These are phyloP conservation scores for Chionis minor DNA, from an alignment of 2,113 vertebrate species.

Conservation along the genomic window DNA sequence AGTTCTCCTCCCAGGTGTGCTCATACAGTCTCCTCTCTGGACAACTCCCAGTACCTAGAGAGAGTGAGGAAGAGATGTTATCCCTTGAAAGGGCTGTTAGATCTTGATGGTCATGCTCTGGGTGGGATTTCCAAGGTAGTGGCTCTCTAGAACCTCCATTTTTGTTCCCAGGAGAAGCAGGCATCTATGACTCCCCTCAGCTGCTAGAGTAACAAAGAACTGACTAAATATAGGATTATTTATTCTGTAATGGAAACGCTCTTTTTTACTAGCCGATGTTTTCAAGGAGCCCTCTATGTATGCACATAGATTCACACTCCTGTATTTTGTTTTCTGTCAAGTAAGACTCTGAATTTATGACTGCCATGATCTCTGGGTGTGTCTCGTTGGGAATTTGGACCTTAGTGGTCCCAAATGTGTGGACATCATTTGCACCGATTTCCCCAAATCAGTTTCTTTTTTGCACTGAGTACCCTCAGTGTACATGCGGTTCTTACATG, in stretches of 20 bases:
- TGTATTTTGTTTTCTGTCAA: not conserved
- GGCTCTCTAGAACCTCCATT: not conserved
- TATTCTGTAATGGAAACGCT: not conserved
- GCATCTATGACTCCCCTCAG: not conserved
- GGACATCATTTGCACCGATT: not conserved
- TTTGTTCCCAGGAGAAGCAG: not conserved
- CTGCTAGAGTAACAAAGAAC: not conserved
- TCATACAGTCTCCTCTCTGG: not conserved
- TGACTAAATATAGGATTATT: not conserved
- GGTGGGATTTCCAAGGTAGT: not conserved
- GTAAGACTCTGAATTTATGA: not conserved
- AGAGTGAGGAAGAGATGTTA: not conserved
- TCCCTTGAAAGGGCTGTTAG: not conserved
- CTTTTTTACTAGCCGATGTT: not conserved
- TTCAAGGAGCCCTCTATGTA: not conserved
- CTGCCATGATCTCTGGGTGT: not conserved
- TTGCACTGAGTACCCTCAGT: not conserved
- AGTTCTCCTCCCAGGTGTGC: not conserved
- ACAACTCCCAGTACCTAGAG: not conserved
- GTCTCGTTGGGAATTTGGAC: not conserved
- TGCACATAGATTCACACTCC: not conserved
- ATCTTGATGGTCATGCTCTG: not conserved
- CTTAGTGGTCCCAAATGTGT: not conserved
- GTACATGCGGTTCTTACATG: too few relatives aligned
- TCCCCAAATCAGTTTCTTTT: not conserved